Percentiles rank a stretch among this genome's conserved stretches.
Evolutionary conservation across 2,888 invertebrate species (phyloP).

Genomic region (Euplexia lucipara): DNA sequence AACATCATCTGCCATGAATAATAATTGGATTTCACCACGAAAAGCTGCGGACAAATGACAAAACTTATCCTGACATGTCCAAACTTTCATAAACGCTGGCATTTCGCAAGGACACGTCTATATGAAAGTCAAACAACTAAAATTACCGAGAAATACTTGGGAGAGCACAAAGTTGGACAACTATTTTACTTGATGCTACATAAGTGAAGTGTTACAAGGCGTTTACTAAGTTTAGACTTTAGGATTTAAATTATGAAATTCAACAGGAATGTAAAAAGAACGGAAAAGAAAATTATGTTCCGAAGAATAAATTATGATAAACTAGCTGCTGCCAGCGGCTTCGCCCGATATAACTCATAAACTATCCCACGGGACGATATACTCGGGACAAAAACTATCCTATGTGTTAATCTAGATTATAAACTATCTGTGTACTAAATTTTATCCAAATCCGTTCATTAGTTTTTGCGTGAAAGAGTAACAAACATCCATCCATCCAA

Average conservation of each 20-base stretch:
- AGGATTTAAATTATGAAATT: conserved; percentile 21
- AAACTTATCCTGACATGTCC: conserved; percentile 40
- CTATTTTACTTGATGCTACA: conserved; percentile 47
- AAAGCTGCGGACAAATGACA: conserved; percentile 30
- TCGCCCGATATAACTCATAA: too few species aligned
- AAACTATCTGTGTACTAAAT: too few species aligned
- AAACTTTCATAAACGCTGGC: conserved; percentile 49
- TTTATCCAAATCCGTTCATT: too few species aligned
- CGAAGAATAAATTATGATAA: too few species aligned
- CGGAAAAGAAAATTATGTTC: too few species aligned
- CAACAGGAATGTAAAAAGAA: background rate
- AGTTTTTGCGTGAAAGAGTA: too few species aligned
- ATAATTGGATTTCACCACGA: conserved; percentile 11
- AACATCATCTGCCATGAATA: conserved; percentile 15
- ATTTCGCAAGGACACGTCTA: conserved; percentile 44
- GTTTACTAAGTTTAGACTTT: conserved; percentile 26
- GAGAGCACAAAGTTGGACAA: conserved; percentile 45
- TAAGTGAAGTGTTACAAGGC: conserved; percentile 26
- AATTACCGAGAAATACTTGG: conserved; percentile 55
- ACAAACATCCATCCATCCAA: too few species aligned
- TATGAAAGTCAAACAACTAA: conserved; percentile 56
- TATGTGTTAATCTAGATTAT: too few species aligned
- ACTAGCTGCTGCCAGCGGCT: too few species aligned
- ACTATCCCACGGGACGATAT: too few species aligned
- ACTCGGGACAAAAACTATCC: too few species aligned